These are phyloP conservation scores for Phalloptychus januarius DNA, from an alignment of 2,797 vertebrate genomes.

Conservation along the genomic window DNA sequence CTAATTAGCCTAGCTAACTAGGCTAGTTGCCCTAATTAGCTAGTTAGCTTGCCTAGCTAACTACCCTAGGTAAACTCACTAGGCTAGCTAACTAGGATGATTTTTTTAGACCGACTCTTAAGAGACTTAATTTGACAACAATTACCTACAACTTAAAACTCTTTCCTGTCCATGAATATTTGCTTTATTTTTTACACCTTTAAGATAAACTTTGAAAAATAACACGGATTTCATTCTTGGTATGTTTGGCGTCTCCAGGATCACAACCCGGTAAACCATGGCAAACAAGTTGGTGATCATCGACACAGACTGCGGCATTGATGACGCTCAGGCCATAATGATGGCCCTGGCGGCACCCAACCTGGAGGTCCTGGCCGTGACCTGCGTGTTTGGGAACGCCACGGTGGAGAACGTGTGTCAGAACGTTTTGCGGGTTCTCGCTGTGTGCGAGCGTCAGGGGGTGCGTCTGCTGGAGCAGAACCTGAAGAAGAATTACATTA, in stretches of 20 bases:
- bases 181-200: neutral
- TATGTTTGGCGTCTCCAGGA: neutral
- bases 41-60: too few relatives aligned
- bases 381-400: slow-evolving; percentile 82
- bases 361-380: slow-evolving; percentile 75
- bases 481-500: neutral
- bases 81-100: too few relatives aligned
- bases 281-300: slow-evolving; percentile 78
- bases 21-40: too few relatives aligned
- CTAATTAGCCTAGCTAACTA: too few relatives aligned
- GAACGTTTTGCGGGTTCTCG: slow-evolving; percentile 79
- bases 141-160: neutral
- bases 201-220: neutral
- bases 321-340: slow-evolving; percentile 84
- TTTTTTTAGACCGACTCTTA: neutral
- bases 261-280: slow-evolving; percentile 55
- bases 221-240: neutral
- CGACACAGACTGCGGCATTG: slow-evolving; percentile 85
- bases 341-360: slow-evolving; percentile 76
- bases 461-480: slow-evolving; percentile 44
- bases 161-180: neutral
- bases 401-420: slow-evolving; percentile 77
- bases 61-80: too few relatives aligned
- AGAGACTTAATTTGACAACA: neutral
- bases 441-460: slow-evolving; percentile 68